A percentile compares a stretch with the other conserved stretches of the same genome.
These are phyloP conservation scores for Peromyscus maniculatus DNA, from an alignment of 2,113 vertebrate genomes.

Conservation along the genomic window DNA sequence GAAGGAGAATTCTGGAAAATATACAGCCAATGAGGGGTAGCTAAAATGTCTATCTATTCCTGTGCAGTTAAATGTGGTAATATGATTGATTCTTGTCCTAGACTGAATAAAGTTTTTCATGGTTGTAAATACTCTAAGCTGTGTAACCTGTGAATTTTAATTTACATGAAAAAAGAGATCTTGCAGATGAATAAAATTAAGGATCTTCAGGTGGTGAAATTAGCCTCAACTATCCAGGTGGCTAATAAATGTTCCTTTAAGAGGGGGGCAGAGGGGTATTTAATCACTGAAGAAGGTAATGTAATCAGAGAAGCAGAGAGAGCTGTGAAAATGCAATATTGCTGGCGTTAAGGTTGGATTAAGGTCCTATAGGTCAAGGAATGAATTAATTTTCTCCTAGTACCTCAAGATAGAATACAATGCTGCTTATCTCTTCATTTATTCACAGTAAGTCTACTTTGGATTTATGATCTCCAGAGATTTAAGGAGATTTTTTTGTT, in stretches of 20 bases:
- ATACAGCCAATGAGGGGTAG: background rate
- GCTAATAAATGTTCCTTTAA: background rate
- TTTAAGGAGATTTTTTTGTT: background rate
- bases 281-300: background rate
- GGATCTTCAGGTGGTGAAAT: background rate
- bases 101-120: background rate
- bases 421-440: background rate
- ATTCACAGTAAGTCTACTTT: background rate
- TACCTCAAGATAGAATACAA: background rate
- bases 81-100: background rate
- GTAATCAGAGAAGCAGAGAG: background rate
- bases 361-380: background rate
- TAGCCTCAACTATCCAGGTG: background rate
- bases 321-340: background rate
- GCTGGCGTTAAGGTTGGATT: background rate
- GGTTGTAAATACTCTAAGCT: background rate
- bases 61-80: background rate
- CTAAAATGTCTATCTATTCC: background rate
- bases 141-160: background rate
- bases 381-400: background rate
- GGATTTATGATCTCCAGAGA: background rate
- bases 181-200: background rate
- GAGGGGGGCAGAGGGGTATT: background rate
- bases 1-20: background rate
- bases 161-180: conserved; percentile 14